Percentiles rank a stretch among this genome's conserved stretches.
Conservation (phyloP, 2,113 vertebrate species). For the Apaloderma vittatum region DNA sequence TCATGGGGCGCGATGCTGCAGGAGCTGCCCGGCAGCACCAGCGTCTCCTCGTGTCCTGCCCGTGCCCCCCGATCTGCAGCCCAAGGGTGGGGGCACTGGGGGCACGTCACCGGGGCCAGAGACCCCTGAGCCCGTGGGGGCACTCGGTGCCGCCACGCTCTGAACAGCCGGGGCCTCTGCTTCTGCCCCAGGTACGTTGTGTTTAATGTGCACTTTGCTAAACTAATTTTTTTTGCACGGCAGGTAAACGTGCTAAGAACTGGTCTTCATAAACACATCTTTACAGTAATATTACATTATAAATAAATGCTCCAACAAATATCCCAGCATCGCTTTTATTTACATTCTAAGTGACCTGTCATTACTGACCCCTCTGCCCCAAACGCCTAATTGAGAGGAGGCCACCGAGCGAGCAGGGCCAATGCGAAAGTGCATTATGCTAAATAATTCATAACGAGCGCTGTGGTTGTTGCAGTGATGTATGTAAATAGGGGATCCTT, state of each 20-base stretch:
- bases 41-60: not conserved
- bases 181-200: not conserved
- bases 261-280: slow-evolving; percentile 16
- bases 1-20: accelerated
- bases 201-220: not conserved
- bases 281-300: not conserved
- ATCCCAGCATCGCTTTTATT: not conserved
- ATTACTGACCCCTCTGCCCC: not conserved
- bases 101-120: not conserved
- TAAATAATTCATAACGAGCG: not conserved
- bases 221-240: not conserved
- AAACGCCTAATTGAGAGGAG: not conserved
- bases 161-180: accelerated
- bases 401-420: not conserved
- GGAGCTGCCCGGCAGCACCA: accelerated
- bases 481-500: not conserved
- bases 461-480: not conserved
- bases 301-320: not conserved
- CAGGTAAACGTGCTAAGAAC: not conserved
- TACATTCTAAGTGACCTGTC: slow-evolving; percentile 24
- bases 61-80: accelerated
- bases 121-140: not conserved
- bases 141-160: accelerated
- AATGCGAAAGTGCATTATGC: not conserved
- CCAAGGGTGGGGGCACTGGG: not conserved